These are phyloP conservation scores for Pontoporia blainvillei DNA, from an alignment of 2,113 vertebrate species.

Conservation along the genomic window DNA sequence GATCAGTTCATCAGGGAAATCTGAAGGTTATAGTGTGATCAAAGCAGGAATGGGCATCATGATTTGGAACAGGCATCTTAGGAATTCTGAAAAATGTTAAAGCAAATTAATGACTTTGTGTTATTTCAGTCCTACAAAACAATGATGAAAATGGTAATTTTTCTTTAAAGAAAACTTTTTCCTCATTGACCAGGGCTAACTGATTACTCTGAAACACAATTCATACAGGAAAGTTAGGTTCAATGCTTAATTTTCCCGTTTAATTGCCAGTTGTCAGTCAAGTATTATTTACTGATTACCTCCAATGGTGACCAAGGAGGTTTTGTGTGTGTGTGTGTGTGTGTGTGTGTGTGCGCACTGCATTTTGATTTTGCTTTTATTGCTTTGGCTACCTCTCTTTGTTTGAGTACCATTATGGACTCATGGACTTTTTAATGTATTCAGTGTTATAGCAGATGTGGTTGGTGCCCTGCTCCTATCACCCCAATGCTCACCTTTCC, in stretches of 20 bases:
- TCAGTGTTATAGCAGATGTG: background rate
- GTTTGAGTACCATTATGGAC: background rate
- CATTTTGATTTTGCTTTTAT: background rate
- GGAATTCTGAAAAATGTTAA: background rate
- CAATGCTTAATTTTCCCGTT: background rate
- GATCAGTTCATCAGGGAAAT: background rate
- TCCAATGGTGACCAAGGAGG: background rate
- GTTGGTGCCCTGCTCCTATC: background rate
- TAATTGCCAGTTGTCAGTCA: background rate
- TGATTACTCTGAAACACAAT: background rate
- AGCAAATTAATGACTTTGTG: slow-evolving; percentile 19
- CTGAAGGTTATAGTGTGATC: background rate
- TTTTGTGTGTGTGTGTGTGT: background rate
- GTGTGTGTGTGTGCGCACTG: background rate
- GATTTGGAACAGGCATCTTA: background rate
- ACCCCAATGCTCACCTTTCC: background rate
- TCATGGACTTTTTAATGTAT: background rate
- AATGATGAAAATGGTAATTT: background rate
- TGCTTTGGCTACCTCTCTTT: background rate
- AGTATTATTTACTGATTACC: background rate
- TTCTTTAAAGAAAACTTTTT: background rate
- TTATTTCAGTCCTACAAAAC: background rate
- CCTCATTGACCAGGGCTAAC: background rate
- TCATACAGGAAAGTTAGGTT: background rate
- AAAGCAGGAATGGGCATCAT: background rate